Percentiles rank a stretch among this genome's conserved stretches.
Evolutionary conservation across 1,140 invertebrate genomes (phyloP).

Genomic region (Lineus longissimus): DNA sequence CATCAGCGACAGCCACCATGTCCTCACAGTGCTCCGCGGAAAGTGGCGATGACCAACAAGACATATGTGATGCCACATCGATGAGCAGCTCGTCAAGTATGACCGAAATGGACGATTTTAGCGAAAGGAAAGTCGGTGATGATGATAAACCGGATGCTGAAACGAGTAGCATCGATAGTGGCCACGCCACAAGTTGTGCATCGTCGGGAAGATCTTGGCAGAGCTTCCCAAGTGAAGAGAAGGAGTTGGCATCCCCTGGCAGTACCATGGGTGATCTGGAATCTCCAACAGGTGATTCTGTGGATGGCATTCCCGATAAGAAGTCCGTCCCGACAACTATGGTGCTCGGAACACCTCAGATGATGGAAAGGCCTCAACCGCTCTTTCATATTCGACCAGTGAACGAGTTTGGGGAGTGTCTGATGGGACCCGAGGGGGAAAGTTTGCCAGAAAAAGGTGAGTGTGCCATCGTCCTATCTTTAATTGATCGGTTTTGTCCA

Average conservation of each 20-base stretch:
- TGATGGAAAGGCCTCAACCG: constrained; percentile 26
- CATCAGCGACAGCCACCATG: constrained; percentile 6
- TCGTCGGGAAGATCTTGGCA: too few species aligned
- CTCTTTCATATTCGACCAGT: constrained; percentile 47
- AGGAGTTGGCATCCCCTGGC: too few species aligned
- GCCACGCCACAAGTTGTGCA: background rate
- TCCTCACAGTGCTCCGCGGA: background rate
- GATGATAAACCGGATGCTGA: too few species aligned
- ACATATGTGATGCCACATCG: background rate
- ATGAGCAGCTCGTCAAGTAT: background rate
- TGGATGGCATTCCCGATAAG: too few species aligned
- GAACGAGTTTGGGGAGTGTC: constrained; percentile 36
- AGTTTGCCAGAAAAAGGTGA: constrained; percentile 45
- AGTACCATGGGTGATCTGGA: too few species aligned
- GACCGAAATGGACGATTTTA: too few species aligned
- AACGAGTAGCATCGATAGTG: background rate
- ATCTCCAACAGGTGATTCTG: too few species aligned
- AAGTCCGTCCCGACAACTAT: background rate
- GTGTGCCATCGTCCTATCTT: too few species aligned
- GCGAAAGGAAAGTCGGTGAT: too few species aligned
- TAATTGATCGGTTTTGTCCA: too few species aligned
- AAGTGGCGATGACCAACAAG: background rate
- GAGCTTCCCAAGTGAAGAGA: too few species aligned
- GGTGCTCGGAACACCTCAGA: constrained; percentile 17
- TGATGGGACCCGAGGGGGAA: constrained; percentile 34